Percentiles rank a stretch among this genome's conserved stretches.
Evolutionary conservation across 2,797 vertebrate species (phyloP).

Genomic region (Intellagama lesueurii): DNA sequence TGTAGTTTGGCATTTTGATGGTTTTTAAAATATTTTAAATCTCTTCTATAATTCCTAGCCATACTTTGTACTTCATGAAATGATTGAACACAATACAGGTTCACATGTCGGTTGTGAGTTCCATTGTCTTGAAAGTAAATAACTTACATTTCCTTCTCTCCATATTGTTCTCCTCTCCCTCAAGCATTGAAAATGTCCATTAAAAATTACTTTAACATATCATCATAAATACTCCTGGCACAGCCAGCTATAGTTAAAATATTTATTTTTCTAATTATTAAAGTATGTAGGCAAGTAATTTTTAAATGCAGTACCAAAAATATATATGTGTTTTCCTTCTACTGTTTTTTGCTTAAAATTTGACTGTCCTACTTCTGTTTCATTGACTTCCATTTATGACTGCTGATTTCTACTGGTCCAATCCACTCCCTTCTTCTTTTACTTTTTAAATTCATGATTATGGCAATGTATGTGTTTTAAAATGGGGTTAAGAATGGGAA

Average conservation of each 20-base stretch:
- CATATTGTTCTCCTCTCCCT: neutral
- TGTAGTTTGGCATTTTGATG: constrained; percentile 65
- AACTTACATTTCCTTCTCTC: constrained; percentile 17
- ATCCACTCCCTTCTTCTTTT: constrained; percentile 13
- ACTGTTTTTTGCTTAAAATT: constrained; percentile 3
- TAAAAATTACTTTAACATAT: constrained; percentile 48
- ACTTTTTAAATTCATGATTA: constrained; percentile 30
- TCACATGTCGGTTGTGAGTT: constrained; percentile 53
- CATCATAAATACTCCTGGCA: constrained; percentile 52
- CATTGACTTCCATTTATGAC: constrained; percentile 16
- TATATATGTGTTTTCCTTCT: constrained; percentile 24
- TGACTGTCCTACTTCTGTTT: constrained; percentile 10
- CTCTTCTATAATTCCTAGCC: constrained; percentile 60
- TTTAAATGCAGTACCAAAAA: constrained; percentile 61
- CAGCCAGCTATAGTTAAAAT: constrained; percentile 47
- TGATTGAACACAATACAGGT: constrained; percentile 67
- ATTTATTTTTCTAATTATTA: constrained; percentile 66
- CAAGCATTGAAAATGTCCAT: constrained; percentile 24
- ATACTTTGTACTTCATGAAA: constrained; percentile 64
- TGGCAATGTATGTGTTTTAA: neutral
- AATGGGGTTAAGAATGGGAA: neutral
- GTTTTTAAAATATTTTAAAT: constrained; percentile 58
- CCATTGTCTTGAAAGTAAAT: constrained; percentile 48
- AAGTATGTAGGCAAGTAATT: constrained; percentile 46
- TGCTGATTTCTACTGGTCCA: neutral